phyloP scores from a whole-genome alignment of 64 coral and sea anemone genomes.

The Actinia equina region DNA sequence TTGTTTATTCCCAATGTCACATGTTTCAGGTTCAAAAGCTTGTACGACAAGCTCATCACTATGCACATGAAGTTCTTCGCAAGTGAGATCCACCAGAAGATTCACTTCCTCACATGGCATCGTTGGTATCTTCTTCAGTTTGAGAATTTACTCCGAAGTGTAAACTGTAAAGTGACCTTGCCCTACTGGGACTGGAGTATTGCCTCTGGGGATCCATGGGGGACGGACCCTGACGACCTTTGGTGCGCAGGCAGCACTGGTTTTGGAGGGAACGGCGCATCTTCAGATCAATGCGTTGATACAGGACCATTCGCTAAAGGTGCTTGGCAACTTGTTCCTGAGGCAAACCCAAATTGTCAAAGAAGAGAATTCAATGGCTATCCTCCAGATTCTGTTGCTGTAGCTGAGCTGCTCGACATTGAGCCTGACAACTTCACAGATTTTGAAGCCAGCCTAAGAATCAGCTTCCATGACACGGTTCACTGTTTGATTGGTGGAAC shows the following conservation, averaged over 20 bases:
- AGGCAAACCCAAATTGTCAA: slow-evolving; percentile 38
- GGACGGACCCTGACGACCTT: slow-evolving; percentile 23
- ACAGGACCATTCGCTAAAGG: slow-evolving; percentile 33
- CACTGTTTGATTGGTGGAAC: slow-evolving; percentile 71
- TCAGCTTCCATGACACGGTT: slow-evolving; percentile 53
- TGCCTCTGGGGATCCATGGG: slow-evolving; percentile 36
- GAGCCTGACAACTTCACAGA: slow-evolving; percentile 37
- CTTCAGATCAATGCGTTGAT: slow-evolving; percentile 18
- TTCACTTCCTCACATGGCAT: slow-evolving; percentile 74
- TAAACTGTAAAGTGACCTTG: slow-evolving; percentile 55
- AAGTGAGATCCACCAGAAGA: slow-evolving; percentile 24
- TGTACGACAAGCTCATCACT: neutral
- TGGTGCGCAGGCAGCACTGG: slow-evolving; percentile 47
- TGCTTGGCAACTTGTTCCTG: slow-evolving; percentile 45
- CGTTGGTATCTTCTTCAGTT: slow-evolving; percentile 66
- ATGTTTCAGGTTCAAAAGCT: neutral
- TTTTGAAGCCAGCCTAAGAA: slow-evolving; percentile 56
- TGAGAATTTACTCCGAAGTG: slow-evolving; percentile 53
- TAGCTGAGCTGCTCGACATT: slow-evolving; percentile 32
- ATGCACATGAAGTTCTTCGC: neutral
- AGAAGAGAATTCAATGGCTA: slow-evolving; percentile 49
- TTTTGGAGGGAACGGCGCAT: slow-evolving; percentile 54
- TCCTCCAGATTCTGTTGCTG: slow-evolving; percentile 64
- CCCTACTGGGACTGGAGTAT: slow-evolving; percentile 85
- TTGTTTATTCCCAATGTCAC: too few relatives aligned